Percentiles rank a stretch among this genome's conserved stretches.
phyloP scores from a whole-genome alignment of 2,888 invertebrate species.

The Tanytarsus gracilentus region DNA sequence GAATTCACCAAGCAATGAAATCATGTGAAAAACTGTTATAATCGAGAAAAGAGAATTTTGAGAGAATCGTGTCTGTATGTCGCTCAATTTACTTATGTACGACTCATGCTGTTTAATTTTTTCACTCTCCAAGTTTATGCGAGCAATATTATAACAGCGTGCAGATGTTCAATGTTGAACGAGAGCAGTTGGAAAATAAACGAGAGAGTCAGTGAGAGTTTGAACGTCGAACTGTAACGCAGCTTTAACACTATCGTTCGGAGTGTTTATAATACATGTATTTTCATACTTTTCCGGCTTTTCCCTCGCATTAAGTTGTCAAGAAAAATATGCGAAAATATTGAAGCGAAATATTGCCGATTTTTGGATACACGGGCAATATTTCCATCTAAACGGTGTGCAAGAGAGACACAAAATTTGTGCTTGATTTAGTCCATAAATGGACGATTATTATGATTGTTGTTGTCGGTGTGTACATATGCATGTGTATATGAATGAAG shows the following conservation, averaged over 20 bases:
- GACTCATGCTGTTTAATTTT: background rate
- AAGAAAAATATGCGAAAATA: background rate
- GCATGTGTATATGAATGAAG: constrained; percentile 17
- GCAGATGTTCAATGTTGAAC: too few species aligned
- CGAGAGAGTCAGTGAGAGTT: constrained; percentile 20
- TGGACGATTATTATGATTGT: constrained; percentile 13
- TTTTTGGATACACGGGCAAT: background rate
- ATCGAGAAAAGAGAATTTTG: background rate
- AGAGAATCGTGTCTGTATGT: background rate
- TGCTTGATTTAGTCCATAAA: constrained; percentile 22
- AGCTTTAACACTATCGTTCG: constrained; percentile 13
- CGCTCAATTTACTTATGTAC: too few species aligned
- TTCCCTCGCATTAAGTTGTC: constrained; percentile 23
- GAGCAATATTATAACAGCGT: background rate
- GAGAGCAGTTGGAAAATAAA: background rate
- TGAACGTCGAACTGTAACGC: constrained; percentile 11
- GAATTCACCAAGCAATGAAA: background rate
- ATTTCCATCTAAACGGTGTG: background rate
- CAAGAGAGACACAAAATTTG: background rate
- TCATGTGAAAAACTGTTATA: background rate
- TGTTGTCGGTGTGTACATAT: constrained; percentile 4
- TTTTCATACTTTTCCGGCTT: constrained; percentile 22
- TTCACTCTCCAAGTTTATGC: too few species aligned
- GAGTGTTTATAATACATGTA: background rate
- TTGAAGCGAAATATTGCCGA: background rate